Base-by-base conservation (phyloP, 2,113 vertebrate species). In the Rhinopomastus cyanomelas region DNA sequence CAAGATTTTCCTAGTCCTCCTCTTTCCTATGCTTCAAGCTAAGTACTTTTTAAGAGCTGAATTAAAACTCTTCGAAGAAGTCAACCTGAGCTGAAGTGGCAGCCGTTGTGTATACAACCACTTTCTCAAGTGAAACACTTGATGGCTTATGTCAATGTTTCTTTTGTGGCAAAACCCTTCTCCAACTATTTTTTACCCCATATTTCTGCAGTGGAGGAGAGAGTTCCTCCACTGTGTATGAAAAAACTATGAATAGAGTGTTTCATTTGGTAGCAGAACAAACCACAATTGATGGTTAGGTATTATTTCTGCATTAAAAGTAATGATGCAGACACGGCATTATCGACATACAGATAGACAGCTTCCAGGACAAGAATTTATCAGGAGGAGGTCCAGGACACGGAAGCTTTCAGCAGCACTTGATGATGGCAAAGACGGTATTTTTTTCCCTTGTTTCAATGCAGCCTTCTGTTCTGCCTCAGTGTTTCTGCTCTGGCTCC, bases 151-250 rank as follows among this genome's bases (percentile, higher is more conserved):
- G 86, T 92, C 86, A 94, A 90, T 92, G 77, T 95, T 95, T 92
- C 92, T 91, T 94, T 92, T 92, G 93, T 95, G 94, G 92, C 39
- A 84, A 92, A 92, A 48, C 34, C 42, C 77, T 94, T 96, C 90
- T 88, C 90, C 90, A 83, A 85, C 93, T 95, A 92, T 88, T 95
- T 67, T 92, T 92, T 81, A 23, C 62, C 82, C 91, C 71, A 36
- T 89, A 91, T 87, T 88, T 91, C 85, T 96, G 39, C 56, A 83
- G 32, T 6, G 1, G 53, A 68, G 30, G 37, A 88, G 62, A 67
- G 32, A 92, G 20, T n/a, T n/a, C 27, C 46, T 90, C 49, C 8
- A 56, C 68, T 78, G n/a, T n/a, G n/a, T n/a, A 89, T 37, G 21
- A 64, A 92, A 42, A 90, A 90, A 13, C 67, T 34, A 74, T 67